Conservation (phyloP, 2,113 vertebrate species). For the Periophthalmus modestus region DNA sequence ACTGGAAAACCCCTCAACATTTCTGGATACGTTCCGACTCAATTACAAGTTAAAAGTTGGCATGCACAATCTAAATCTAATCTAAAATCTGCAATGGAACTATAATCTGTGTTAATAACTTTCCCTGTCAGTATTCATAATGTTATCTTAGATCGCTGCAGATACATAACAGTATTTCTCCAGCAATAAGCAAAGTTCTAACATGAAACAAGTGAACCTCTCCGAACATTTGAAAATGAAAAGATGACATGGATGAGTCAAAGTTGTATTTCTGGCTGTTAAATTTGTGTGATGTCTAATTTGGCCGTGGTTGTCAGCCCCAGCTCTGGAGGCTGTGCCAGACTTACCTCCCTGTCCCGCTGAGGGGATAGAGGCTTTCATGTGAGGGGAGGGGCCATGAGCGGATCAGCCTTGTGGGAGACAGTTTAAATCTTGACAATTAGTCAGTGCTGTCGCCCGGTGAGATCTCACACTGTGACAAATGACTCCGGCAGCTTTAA, state of each 20-base stretch:
- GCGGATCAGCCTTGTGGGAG: constrained; percentile 53
- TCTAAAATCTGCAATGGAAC: neutral
- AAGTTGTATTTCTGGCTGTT: constrained; percentile 54
- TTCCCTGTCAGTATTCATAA: neutral
- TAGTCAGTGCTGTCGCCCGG: constrained; percentile 58
- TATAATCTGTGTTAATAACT: neutral
- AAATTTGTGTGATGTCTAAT: constrained; percentile 53
- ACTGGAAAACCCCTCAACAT: too few species aligned
- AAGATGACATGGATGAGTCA: constrained; percentile 54
- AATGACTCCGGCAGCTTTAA: constrained; percentile 63
- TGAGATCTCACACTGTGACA: constrained; percentile 62
- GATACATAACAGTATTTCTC: neutral
- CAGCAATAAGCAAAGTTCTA: constrained; percentile 11
- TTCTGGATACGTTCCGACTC: too few species aligned
- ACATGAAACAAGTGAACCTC: constrained; percentile 33
- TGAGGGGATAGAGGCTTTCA: neutral
- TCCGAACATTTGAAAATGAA: constrained; percentile 61
- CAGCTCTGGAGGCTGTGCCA: constrained; percentile 48
- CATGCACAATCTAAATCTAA: neutral
- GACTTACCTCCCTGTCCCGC: constrained; percentile 55
- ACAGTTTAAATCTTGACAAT: constrained; percentile 59
- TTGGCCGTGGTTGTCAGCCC: constrained; percentile 45
- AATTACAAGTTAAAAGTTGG: too few species aligned
- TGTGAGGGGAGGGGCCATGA: constrained; percentile 3
- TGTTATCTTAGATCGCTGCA: neutral